These are phyloP conservation scores for Heliconius nattereri DNA, from an alignment of 1,140 invertebrate species.

Conservation along the genomic window DNA sequence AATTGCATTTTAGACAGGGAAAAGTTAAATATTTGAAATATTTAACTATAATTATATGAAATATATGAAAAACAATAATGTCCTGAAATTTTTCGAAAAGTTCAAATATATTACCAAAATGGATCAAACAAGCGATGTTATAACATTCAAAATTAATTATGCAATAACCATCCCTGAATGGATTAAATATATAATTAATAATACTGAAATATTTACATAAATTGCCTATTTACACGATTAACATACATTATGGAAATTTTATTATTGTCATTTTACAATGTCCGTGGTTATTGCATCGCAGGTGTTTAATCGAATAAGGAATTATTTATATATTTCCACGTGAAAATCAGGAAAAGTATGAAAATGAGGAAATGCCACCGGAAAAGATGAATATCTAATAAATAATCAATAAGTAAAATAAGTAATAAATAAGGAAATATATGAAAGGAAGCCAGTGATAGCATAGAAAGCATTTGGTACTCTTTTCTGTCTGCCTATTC, in stretches of 20 bases:
- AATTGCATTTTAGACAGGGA: no score
- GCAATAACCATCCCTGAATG: background rate
- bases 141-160: conserved; percentile 11
- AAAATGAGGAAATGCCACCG: background rate
- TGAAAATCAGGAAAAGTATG: background rate
- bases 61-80: no score
- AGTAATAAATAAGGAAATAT: background rate
- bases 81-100: no score
- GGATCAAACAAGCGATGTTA: background rate
- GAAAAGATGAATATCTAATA: no score
- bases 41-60: no score
- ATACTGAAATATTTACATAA: conserved; percentile 6
- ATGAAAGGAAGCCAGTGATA: background rate
- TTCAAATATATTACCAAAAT: no score
- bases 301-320: background rate
- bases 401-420: no score
- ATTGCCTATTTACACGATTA: conserved; percentile 10
- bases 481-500: background rate
- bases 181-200: conserved; percentile 15
- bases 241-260: conserved; percentile 14
- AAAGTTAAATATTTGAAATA: no score
- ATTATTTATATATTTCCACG: background rate
- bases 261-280: conserved; percentile 6
- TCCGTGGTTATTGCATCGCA: background rate
- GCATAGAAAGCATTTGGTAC: background rate